Percentiles rank a stretch among this genome's conserved stretches.
Conservation (phyloP, 64 coral and sea anemone species). For the Anthopleura sola region DNA sequence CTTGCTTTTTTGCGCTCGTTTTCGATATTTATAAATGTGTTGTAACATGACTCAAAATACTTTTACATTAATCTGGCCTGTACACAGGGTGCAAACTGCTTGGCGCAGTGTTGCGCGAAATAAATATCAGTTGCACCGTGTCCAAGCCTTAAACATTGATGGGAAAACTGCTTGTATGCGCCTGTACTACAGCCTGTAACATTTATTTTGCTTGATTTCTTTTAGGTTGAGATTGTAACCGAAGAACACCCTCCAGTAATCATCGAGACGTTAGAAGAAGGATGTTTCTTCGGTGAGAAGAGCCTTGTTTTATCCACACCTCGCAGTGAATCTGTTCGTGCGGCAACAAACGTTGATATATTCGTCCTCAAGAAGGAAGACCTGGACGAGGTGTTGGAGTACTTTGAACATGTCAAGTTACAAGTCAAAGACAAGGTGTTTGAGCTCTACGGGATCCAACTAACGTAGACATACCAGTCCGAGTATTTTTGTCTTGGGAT, state of each 20-base stretch:
- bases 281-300: conserved; percentile 58
- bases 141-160: too few relatives aligned
- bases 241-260: conserved; percentile 71
- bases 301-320: conserved; percentile 62
- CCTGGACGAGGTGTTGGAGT: conserved; percentile 54
- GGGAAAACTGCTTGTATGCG: too few relatives aligned
- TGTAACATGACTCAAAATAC: too few relatives aligned
- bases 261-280: conserved; percentile 72
- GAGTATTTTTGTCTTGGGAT: background rate
- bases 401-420: conserved; percentile 30
- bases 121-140: too few relatives aligned
- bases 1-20: background rate
- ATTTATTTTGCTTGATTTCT: too few relatives aligned
- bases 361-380: conserved; percentile 67
- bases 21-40: too few relatives aligned
- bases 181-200: too few relatives aligned
- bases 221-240: conserved; percentile 69
- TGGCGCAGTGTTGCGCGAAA: too few relatives aligned
- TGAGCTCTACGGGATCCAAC: conserved; percentile 31
- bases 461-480: background rate
- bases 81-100: too few relatives aligned
- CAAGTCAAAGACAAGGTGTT: conserved; percentile 59
- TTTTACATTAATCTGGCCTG: too few relatives aligned
- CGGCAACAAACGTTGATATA: conserved; percentile 68
- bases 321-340: conserved; percentile 65